Conservation (phyloP, 2,888 invertebrate genomes). For the Branchinecta sandiegonensis region DNA sequence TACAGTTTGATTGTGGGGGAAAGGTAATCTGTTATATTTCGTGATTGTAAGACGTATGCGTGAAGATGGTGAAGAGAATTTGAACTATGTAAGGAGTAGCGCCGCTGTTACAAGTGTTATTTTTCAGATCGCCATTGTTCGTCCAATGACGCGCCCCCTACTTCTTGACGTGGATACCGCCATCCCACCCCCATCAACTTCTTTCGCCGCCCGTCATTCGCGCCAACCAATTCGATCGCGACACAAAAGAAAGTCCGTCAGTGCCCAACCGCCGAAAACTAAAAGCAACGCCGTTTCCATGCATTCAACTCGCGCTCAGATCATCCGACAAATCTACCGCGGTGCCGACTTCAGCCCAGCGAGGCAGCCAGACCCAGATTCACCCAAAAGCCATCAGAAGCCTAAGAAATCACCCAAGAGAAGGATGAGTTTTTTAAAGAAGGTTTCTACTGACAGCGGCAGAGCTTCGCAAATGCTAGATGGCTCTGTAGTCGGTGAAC, state of each 20-base stretch:
- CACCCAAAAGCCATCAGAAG: background rate
- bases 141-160: background rate
- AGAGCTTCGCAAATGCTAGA: background rate
- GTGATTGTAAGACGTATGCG: too few species aligned
- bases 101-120: too few species aligned
- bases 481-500: background rate
- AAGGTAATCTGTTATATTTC: too few species aligned
- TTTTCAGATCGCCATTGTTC: background rate
- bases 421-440: background rate
- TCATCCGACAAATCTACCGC: constrained; percentile 1
- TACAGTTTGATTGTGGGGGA: too few species aligned
- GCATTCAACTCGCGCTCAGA: constrained; percentile 2
- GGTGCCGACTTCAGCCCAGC: background rate
- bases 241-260: background rate
- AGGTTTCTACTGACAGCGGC: background rate
- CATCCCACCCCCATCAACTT: background rate
- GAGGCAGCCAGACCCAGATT: background rate
- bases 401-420: background rate
- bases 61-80: too few species aligned
- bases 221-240: background rate
- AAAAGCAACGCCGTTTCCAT: background rate
- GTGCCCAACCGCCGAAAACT: background rate
- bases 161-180: background rate
- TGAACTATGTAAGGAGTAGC: too few species aligned
- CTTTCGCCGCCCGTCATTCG: background rate